A percentile compares a stretch with the other conserved stretches of the same genome.
These are phyloP conservation scores for Struthidea cinerea DNA, from an alignment of 2,113 vertebrate species.

Conservation along the genomic window DNA sequence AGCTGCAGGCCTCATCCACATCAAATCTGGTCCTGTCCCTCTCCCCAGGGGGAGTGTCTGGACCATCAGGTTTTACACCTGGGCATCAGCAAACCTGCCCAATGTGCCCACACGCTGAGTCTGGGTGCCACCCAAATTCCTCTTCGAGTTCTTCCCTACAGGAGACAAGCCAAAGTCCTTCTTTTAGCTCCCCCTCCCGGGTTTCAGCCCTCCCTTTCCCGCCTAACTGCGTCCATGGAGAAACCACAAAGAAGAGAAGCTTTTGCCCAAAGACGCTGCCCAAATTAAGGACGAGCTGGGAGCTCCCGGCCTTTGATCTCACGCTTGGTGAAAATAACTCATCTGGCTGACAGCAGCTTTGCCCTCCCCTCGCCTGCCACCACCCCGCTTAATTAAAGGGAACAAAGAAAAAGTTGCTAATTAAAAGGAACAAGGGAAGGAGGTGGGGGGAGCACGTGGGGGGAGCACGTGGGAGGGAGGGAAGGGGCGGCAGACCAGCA, in stretches of 20 bases:
- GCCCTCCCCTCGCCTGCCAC: constrained; percentile 7
- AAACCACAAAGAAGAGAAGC: not conserved
- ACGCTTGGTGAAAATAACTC: not conserved
- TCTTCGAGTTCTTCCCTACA: not conserved
- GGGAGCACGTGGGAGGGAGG: not conserved
- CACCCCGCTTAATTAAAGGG: constrained; percentile 51
- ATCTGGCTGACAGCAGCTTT: constrained; percentile 17
- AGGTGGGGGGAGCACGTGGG: not conserved
- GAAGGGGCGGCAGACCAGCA: not conserved
- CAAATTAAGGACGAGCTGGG: not conserved
- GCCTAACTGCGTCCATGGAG: rapidly evolving
- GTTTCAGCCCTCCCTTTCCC: not conserved
- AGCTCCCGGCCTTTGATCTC: constrained; percentile 41
- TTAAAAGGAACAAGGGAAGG: constrained; percentile 43
- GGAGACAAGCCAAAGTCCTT: not conserved
- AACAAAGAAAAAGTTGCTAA: constrained; percentile 58
- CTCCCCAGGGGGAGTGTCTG: not conserved
- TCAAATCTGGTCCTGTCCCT: not conserved
- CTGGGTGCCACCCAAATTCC: not conserved
- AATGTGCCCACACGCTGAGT: rapidly evolving
- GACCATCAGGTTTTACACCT: rapidly evolving
- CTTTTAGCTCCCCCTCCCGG: not conserved
- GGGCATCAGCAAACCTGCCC: not conserved
- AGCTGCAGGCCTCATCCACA: not conserved
- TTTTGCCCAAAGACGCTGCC: not conserved